Base-by-base conservation (phyloP, 1,140 invertebrate species). In the Bombus superbus region DNA sequence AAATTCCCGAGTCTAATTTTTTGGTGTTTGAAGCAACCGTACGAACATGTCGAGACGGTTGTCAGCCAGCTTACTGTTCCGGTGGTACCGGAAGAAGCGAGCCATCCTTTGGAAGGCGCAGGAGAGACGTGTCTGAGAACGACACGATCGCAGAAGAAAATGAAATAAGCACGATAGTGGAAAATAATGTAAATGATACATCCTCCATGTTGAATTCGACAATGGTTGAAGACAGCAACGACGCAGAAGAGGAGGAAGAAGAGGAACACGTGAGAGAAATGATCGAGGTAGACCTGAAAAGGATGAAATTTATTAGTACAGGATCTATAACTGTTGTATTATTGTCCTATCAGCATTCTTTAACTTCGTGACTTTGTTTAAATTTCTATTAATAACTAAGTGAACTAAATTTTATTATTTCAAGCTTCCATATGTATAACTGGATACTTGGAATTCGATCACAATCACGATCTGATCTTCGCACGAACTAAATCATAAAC, bases 1-100 rank as follows among this genome's bases (percentile, higher is more conserved):
- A 99, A 95, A 98, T 99, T 90, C 98, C 98, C 0, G 98, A 99
- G 95, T 98, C 98, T 0, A 99, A 99, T 93, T 98, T 98, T 95
- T 93, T 99, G 73, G 98, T 99, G 2, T 99, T 99, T 92, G 98
- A 99, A 95, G 98, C 98, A 1, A 99, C 97, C 1, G 98, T 99
- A 0, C 96, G 97, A 83, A 98, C 98, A 0, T 99, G 98, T 90
- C 95, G 98, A 71, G 98, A 98, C 84, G 98, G 98, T 1, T 99
- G 98, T 94, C 98, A 98, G 93, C 98, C 98, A 59, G 97, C 98
- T 38, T 98, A 98, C 91, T 98, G 98, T 93, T 97, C 97, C 4
- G 96, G 96, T 15, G 96, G 96, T 38, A 96, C 97, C 8, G 97
- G 97, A 25, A 95, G 97, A 81, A 97, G 97, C 53, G 97, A 98